Evolutionary conservation across 2,113 vertebrate genomes (phyloP).

Genomic region (Callipepla squamata): DNA sequence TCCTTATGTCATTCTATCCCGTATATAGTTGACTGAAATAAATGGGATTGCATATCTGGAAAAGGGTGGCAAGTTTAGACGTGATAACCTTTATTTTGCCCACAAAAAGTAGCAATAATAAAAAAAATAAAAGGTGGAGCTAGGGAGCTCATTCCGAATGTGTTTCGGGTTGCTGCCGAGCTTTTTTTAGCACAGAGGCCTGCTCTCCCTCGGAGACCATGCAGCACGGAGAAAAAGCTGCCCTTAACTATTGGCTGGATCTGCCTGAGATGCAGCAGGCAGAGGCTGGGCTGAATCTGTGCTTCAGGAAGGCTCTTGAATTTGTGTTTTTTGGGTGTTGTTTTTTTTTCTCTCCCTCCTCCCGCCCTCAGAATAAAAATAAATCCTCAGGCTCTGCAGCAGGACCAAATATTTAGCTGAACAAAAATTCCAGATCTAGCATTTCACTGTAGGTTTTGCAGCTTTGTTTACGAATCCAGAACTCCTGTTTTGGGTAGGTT

Average conservation of each 20-base stretch:
- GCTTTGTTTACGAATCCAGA: neutral
- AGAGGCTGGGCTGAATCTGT: neutral
- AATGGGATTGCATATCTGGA: neutral
- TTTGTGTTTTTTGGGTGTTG: neutral
- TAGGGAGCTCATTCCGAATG: neutral
- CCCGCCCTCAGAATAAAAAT: slow-evolving; percentile 10
- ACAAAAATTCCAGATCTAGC: neutral
- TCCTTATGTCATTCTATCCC: fast-evolving
- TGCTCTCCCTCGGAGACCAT: neutral
- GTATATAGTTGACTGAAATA: neutral
- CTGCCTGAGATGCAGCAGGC: neutral
- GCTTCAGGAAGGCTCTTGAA: neutral
- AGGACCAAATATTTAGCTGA: neutral
- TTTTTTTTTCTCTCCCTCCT: too few relatives aligned
- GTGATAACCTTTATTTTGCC: neutral
- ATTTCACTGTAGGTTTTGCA: neutral
- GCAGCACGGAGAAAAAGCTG: neutral
- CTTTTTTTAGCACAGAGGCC: slow-evolving; percentile 42
- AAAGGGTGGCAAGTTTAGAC: neutral
- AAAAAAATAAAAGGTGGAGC: neutral
- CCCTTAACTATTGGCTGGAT: neutral
- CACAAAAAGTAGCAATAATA: neutral
- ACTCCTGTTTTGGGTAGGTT: neutral
- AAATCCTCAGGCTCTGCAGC: slow-evolving; percentile 1
- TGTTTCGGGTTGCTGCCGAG: slow-evolving; percentile 11